A percentile compares a stretch with the other conserved stretches of the same genome.
phyloP scores from a whole-genome alignment of 2,797 vertebrate species.

The Hoplostethus atlanticus region DNA sequence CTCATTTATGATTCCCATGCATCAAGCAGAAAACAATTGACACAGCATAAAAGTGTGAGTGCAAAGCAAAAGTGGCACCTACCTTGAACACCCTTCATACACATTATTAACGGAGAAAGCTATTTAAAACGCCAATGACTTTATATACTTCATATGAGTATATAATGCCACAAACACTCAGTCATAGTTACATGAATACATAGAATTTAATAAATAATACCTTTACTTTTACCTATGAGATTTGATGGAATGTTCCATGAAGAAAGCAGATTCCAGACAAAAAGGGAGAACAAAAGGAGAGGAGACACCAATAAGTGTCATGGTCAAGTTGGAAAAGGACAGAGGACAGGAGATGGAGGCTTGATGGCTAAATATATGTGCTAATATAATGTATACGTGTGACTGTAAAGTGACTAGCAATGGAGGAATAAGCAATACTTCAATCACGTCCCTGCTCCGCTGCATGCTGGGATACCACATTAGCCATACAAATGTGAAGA shows the following conservation, averaged over 20 bases:
- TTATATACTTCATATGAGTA: slow-evolving; percentile 64
- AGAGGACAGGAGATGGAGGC: slow-evolving; percentile 78
- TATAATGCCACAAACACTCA: slow-evolving; percentile 64
- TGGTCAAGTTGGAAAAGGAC: slow-evolving; percentile 84
- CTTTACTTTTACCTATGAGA: slow-evolving; percentile 99
- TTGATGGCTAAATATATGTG: slow-evolving; percentile 64
- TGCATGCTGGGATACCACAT: slow-evolving; percentile 53
- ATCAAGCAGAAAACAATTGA: slow-evolving; percentile 67
- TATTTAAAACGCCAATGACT: slow-evolving; percentile 56
- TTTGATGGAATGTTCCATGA: slow-evolving; percentile 99
- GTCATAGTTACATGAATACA: slow-evolving; percentile 48
- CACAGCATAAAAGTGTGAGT: slow-evolving; percentile 53
- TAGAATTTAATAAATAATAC: slow-evolving; percentile 86
- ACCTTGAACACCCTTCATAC: slow-evolving; percentile 77
- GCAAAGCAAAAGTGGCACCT: slow-evolving; percentile 77
- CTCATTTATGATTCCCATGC: slow-evolving; percentile 75
- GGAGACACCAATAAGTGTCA: slow-evolving; percentile 92
- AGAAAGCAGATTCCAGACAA: slow-evolving; percentile 96
- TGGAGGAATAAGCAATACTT: slow-evolving; percentile 28
- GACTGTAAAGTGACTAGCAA: slow-evolving; percentile 53
- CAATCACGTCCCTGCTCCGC: slow-evolving; percentile 36
- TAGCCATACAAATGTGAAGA: slow-evolving; percentile 42
- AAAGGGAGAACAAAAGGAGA: slow-evolving; percentile 86
- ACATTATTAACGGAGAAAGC: slow-evolving; percentile 54
- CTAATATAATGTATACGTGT: slow-evolving; percentile 49